These are phyloP conservation scores for Neuroterus valhalla DNA, from an alignment of 1,140 invertebrate species.

Conservation along the genomic window DNA sequence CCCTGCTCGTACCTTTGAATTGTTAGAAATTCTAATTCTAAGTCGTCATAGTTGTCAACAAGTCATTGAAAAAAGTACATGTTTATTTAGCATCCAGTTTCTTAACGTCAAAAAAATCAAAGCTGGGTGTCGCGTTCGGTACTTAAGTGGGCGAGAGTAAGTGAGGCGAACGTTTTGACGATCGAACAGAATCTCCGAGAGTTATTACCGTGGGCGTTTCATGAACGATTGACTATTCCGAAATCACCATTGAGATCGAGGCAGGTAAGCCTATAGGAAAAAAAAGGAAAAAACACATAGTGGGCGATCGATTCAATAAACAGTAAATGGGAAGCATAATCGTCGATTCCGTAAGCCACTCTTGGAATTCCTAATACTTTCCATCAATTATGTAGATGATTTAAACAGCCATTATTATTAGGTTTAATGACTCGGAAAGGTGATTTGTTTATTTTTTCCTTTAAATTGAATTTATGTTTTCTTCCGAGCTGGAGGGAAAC, in stretches of 20 bases:
- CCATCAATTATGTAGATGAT: too few relatives aligned
- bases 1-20: background rate
- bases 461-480: too few relatives aligned
- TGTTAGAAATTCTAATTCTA: background rate
- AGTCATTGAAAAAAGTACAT: slow-evolving; percentile 8
- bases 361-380: too few relatives aligned
- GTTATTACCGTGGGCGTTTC: slow-evolving; percentile 8
- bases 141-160: slow-evolving; percentile 18
- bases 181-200: slow-evolving; percentile 8
- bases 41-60: slow-evolving; percentile 11
- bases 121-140: slow-evolving; percentile 15
- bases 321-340: too few relatives aligned
- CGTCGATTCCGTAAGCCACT: too few relatives aligned
- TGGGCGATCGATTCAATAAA: too few relatives aligned
- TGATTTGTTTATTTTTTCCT: too few relatives aligned
- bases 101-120: slow-evolving; percentile 25
- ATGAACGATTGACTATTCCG: slow-evolving; percentile 1
- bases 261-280: background rate
- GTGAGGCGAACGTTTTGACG: slow-evolving; percentile 25
- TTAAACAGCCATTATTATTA: too few relatives aligned
- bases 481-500: too few relatives aligned
- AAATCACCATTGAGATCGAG: background rate
- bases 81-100: slow-evolving; percentile 19
- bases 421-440: too few relatives aligned
- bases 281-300: background rate